Base-by-base conservation (phyloP, 2,888 invertebrate species). In the Ophraella communa region DNA sequence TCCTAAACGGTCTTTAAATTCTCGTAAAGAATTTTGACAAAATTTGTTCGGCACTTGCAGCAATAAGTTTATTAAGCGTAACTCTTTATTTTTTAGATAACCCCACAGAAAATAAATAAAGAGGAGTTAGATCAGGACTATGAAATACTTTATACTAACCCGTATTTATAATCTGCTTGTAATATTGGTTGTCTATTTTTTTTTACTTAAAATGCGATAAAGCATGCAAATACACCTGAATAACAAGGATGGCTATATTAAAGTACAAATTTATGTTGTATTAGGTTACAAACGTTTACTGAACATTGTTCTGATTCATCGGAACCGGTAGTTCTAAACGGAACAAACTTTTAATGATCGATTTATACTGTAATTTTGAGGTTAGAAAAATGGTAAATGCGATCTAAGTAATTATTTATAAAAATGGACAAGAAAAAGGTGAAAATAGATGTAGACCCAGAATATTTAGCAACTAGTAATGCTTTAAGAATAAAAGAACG, bases 391-490 rank as follows among this genome's bases (percentile, higher is more conserved):
- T 52, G 53, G 57, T 47, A 27, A 57, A 30, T 64, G 44, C 42
- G 21, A 17, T 17, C 30, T 49, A 30, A n/a, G n/a, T n/a, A n/a
- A 47, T 44, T 30, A 42, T 51, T 30, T 51, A n/a, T 49, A 42
- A 52, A 62, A 58, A 70, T 70, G 68, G 68, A 66, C 20, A 53
- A 62, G 21, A 65, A 64, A 20, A 58, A 65, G 17, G 64, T 62
- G 18, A 64, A 54, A 47, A 62, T 69, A 33, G 66, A 72, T 52
- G 66, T 76, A 44, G 81, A 81, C 73, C 78, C 79, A 1, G 79
- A 80, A 65, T 79, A 80, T 69, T 74, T 76, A 66, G 72, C 70
- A 54, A 74, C 74, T 51, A 77, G 77, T 52, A 69, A 69, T 21
- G 78, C 76, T 54, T 65, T 77, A 57, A 71, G 77, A 72, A 74